Evolutionary conservation across 2,888 invertebrate genomes (phyloP), one percentile per base, ranked within the genome.

Genomic region (Autographa pulchrina): DNA sequence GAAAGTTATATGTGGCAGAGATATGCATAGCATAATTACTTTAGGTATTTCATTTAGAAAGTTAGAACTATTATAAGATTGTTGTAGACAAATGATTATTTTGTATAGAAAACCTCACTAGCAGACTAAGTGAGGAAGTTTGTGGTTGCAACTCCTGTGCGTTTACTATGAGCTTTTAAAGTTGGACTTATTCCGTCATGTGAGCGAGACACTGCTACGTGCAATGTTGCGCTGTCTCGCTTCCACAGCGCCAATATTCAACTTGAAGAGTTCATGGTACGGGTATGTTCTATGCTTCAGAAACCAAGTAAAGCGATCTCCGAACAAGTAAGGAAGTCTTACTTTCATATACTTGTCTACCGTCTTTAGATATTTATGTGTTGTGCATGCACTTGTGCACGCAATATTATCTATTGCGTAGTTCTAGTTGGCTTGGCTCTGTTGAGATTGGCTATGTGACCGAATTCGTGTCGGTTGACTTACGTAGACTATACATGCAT

Each of bases 341-440:
- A 11, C n/a, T 48, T n/a, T 48, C 48, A 48, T 8, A n/a, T 7
- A n/a, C 48, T 38, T 43, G 43, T 16, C 16, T 43, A 43, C 43
- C 43, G 48, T 48, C 48, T 48, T 48, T 48, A 48, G 48, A n/a
- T 48, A 48, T 4, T 1, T 14, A n/a, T n/a, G 48, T n/a, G 4
- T 48, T 48, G 48, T 48, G 48, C 48, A 48, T 48, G 48, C 48
- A 48, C 48, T 48, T 48, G 48, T 48, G 48, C n/a, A 6, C 48
- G 48, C 48, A 48, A 48, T 48, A n/a, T 48, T 48, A 48, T 48
- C 48, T 48, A n/a, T n/a, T 48, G 48, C 48, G 48, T 48, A 48
- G 48, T 48, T 48, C n/a, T 48, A 48, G 48, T 48, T 48, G 48
- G 48, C 48, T 48, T n/a, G n/a, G 48, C 48, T 2, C n/a, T 48